A percentile compares a stretch with the other conserved stretches of the same genome.
Evolutionary conservation across 1,140 invertebrate species (phyloP).

Genomic region (Brevipalpus yothersi): DNA sequence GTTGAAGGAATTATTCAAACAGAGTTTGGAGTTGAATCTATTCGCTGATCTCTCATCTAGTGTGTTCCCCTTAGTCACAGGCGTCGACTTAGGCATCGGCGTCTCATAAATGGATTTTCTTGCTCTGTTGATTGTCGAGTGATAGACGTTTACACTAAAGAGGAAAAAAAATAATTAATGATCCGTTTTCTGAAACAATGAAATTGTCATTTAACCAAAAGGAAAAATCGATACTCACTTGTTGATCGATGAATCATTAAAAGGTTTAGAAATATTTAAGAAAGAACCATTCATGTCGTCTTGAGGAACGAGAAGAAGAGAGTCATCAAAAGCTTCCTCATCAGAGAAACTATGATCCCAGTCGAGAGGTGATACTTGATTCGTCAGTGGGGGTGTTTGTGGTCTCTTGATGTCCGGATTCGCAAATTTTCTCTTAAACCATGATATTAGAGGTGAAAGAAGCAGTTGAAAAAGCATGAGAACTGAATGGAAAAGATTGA

Average conservation of each 20-base stretch:
- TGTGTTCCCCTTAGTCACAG: neutral
- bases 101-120: neutral
- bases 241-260: neutral
- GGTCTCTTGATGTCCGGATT: neutral
- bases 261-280: neutral
- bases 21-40: neutral
- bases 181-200: neutral
- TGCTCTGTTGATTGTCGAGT: neutral
- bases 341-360: constrained; percentile 6
- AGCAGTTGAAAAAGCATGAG: neutral
- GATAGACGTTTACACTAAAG: neutral
- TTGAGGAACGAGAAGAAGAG: neutral
- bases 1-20: neutral
- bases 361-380: neutral
- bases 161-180: neutral
- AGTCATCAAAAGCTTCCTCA: constrained; percentile 3
- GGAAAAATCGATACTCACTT: neutral
- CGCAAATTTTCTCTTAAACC: neutral
- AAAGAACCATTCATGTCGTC: neutral
- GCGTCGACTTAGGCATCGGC: neutral
- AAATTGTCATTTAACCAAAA: neutral
- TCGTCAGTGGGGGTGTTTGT: constrained; percentile 1
- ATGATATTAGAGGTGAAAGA: neutral
- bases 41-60: neutral
- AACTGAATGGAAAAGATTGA: neutral